Evolutionary conservation across 2,888 invertebrate genomes (phyloP), one percentile per base, ranked within the genome.

Genomic region (Drosophila imparisetae): DNA sequence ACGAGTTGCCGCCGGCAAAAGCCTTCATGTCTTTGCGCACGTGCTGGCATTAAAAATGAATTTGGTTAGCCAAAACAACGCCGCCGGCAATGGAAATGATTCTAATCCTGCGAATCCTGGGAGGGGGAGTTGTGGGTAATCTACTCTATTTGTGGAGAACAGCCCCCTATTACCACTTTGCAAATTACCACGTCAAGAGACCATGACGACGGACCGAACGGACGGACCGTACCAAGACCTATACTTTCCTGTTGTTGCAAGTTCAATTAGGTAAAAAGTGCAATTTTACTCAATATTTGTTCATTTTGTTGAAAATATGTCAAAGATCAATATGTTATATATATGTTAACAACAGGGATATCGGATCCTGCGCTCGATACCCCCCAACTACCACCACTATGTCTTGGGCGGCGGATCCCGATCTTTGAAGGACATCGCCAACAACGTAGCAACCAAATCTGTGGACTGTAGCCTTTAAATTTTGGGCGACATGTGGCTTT

Each of bases 11-110:
- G 60, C 63, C 36, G 62, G 80, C 70, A 81, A 66, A 72, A 53
- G 72, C 72, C 62, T 67, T 75, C 80, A 77, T 83, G 84, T 83
- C 72, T 65, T 74, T 64, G 80, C 38, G 66, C 81, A 81, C 81
- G 81, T 81, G 81, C 65, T 81, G 70, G 71, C 82, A 81, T 81
- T 81, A 85, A 85, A 86, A 85, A 86, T 88, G 80, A 82, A 84
- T 82, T 84, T 78, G 82, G 75, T 68, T 63, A 60, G 58, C 36
- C 52, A 36, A 72, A 52, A 62, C 66, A 72, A 71, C 27, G 62
- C 69, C 62, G 45, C n/a, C 27, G 59, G 58, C 63, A 49, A 38
- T 66, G 58, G 53, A 65, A 45, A 72, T 64, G 55, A 67, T 45
- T 77, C 58, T 72, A 76, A 72, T 45, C 24, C 45, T 8, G 4